Percentiles rank a stretch among this genome's conserved stretches.
phyloP scores from a whole-genome alignment of 2,797 vertebrate genomes.

The Sorex maritimensis region DNA sequence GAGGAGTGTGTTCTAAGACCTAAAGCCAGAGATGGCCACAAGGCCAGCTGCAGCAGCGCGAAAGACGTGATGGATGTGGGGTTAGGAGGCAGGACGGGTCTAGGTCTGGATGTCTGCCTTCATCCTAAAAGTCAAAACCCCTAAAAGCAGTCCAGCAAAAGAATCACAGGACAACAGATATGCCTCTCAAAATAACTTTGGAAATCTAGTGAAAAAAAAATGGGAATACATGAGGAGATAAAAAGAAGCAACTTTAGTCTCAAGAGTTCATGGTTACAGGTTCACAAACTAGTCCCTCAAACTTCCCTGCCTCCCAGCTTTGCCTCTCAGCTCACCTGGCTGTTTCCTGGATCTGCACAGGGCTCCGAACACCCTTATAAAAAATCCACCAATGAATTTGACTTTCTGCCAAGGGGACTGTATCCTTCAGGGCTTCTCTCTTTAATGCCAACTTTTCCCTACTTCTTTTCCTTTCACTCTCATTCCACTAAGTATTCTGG shows the following conservation, averaged over 20 bases:
- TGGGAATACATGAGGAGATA: neutral
- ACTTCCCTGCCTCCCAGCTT: neutral
- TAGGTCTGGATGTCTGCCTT: neutral
- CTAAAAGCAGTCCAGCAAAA: neutral
- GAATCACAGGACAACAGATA: neutral
- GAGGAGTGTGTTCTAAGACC: too few species aligned
- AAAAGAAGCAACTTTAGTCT: neutral
- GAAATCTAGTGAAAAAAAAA: neutral
- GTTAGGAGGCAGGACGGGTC: neutral
- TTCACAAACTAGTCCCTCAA: neutral
- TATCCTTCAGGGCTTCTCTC: neutral
- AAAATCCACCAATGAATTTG: neutral
- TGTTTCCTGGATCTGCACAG: neutral
- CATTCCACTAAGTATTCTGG: neutral
- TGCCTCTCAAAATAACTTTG: neutral
- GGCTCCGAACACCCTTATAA: neutral
- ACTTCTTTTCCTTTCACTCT: neutral
- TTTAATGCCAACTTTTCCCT: neutral
- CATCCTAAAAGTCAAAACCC: neutral
- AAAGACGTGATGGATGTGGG: neutral
- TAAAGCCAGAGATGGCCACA: too few species aligned
- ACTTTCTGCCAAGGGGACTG: neutral
- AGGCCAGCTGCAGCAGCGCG: neutral
- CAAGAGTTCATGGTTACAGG: neutral
- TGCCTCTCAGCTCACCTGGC: neutral